These are phyloP conservation scores for Furcula furcula DNA, from an alignment of 2,888 invertebrate species.

Conservation along the genomic window DNA sequence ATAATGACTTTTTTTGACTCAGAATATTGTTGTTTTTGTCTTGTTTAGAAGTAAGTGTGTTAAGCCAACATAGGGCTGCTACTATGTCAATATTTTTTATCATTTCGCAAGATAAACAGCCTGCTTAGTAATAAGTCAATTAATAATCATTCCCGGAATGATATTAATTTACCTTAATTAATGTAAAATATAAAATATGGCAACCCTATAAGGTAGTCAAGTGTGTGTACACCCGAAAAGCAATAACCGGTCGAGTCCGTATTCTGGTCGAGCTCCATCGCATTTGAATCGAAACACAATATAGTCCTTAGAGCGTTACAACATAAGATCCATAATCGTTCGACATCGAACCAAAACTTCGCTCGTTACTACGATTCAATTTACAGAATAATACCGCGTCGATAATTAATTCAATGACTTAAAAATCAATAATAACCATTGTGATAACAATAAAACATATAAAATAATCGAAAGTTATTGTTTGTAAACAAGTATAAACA, in stretches of 20 bases:
- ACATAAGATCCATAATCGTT: conserved; percentile 44
- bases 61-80: too few relatives aligned
- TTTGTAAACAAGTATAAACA: conserved; percentile 31
- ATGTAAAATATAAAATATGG: conserved; percentile 15
- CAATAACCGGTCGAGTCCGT: conserved; percentile 54
- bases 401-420: conserved; percentile 47
- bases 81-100: too few relatives aligned
- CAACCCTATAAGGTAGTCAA: conserved; percentile 21
- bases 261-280: conserved; percentile 49
- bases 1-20: too few relatives aligned
- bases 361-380: conserved; percentile 41
- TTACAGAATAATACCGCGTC: conserved; percentile 53
- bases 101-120: too few relatives aligned
- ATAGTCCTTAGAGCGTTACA: conserved; percentile 36
- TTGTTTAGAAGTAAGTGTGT: too few relatives aligned
- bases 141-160: too few relatives aligned
- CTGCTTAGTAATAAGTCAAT: too few relatives aligned
- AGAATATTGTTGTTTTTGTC: too few relatives aligned
- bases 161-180: conserved; percentile 12
- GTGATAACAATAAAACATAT: conserved; percentile 9
- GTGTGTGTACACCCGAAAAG: conserved; percentile 39
- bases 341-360: conserved; percentile 25
- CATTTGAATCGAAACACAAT: conserved; percentile 24
- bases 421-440: conserved; percentile 28
- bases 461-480: conserved; percentile 8